Conservation (phyloP, 2,113 vertebrate species). For the Nothoprocta perdicaria region DNA sequence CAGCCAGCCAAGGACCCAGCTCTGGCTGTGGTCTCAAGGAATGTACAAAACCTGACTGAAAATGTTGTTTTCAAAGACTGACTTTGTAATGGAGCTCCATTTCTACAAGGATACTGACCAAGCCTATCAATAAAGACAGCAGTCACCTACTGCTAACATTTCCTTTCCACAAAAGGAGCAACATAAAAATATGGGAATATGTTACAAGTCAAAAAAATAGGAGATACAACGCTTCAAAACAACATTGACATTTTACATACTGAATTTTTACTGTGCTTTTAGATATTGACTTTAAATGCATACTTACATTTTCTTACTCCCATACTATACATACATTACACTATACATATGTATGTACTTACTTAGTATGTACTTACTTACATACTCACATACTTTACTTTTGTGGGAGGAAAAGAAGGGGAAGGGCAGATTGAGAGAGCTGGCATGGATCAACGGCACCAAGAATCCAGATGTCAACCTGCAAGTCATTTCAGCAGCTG, state of each 20-base stretch:
- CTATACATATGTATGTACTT: too few species aligned
- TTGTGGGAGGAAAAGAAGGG: too few species aligned
- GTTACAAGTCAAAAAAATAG: background rate
- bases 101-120: background rate
- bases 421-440: background rate
- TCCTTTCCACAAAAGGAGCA: background rate
- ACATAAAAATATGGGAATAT: background rate
- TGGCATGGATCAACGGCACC: background rate
- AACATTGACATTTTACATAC: background rate
- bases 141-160: background rate
- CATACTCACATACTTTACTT: background rate
- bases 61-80: background rate
- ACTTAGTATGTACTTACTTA: too few species aligned
- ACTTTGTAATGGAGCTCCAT: background rate
- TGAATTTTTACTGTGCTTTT: background rate
- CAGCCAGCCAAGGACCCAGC: background rate
- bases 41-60: fast-evolving
- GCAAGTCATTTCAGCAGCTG: background rate
- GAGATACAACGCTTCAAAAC: background rate
- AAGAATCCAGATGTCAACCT: background rate
- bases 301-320: too few species aligned
- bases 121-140: background rate
- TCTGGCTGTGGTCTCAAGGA: background rate
- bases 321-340: too few species aligned
- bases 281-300: background rate